These are phyloP conservation scores for Gryllus longicercus DNA, from an alignment of 2,888 invertebrate genomes.

Conservation along the genomic window DNA sequence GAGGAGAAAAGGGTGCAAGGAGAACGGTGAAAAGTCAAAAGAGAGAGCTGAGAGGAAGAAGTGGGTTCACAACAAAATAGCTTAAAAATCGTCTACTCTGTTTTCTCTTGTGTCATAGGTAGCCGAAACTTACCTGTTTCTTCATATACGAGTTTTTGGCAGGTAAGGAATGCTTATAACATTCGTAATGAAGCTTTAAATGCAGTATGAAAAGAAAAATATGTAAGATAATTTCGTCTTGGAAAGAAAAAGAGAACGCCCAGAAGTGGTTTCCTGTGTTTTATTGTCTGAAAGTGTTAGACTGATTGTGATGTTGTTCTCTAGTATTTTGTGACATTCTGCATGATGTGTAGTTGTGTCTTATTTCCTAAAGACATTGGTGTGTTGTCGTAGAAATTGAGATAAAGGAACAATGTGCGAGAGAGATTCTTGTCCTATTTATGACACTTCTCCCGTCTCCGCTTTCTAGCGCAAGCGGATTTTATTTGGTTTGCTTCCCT, in stretches of 20 bases:
- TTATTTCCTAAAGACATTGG: not conserved
- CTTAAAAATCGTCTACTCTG: conserved; percentile 37
- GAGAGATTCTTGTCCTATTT: not conserved
- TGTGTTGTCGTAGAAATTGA: not conserved
- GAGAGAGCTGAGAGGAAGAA: conserved; percentile 52
- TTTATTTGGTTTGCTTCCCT: too few relatives aligned
- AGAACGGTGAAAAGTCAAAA: conserved; percentile 40
- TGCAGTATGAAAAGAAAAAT: conserved; percentile 24
- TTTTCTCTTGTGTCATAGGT: conserved; percentile 33
- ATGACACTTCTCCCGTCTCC: not conserved
- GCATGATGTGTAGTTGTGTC: not conserved
- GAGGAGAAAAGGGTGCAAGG: conserved; percentile 41
- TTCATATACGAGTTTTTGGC: conserved; percentile 22
- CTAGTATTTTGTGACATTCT: not conserved
- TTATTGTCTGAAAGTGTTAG: not conserved
- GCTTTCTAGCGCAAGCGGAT: not conserved
- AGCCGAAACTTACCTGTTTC: conserved; percentile 31
- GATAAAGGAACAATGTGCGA: not conserved
- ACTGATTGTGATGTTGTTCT: not conserved
- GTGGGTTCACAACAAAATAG: conserved; percentile 45
- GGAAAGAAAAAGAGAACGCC: conserved; percentile 32
- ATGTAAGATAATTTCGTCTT: conserved; percentile 23
- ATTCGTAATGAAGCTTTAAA: conserved; percentile 11
- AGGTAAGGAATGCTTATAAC: conserved; percentile 31
- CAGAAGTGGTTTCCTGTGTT: conserved; percentile 28